Percentiles rank a stretch among this genome's conserved stretches.
These are phyloP conservation scores for Notodromas monacha DNA, from an alignment of 2,888 invertebrate species.

Conservation along the genomic window DNA sequence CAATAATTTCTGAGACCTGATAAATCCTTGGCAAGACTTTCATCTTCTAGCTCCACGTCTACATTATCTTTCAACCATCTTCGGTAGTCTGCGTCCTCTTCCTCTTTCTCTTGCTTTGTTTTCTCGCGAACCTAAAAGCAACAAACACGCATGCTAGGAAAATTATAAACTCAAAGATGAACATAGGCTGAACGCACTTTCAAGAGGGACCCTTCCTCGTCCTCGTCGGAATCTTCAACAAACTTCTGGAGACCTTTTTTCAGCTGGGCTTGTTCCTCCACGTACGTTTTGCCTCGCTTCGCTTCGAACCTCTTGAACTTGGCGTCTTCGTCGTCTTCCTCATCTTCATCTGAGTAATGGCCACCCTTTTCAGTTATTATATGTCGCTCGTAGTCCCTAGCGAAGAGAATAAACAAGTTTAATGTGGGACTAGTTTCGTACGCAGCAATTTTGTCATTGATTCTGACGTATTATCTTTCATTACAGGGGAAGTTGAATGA, in stretches of 20 bases:
- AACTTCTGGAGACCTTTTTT: conserved; percentile 27
- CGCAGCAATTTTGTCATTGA: too few relatives aligned
- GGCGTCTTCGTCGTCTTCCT: too few relatives aligned
- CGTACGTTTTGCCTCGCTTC: conserved; percentile 21
- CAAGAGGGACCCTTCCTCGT: conserved; percentile 19
- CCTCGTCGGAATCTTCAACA: conserved; percentile 18
- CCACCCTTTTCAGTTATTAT: conserved; percentile 34
- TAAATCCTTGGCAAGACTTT: conserved; percentile 12
- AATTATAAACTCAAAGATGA: too few relatives aligned
- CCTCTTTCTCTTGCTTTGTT: conserved; percentile 18
- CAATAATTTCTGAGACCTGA: not conserved
- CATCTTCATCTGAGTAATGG: conserved; percentile 19
- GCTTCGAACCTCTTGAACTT: conserved; percentile 11
- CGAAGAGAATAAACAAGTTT: too few relatives aligned
- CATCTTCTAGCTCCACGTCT: conserved; percentile 24
- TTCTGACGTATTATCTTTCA: too few relatives aligned
- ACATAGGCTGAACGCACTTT: too few relatives aligned
- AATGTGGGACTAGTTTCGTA: too few relatives aligned
- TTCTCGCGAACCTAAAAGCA: too few relatives aligned
- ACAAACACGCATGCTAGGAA: too few relatives aligned
- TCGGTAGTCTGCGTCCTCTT: conserved; percentile 41
- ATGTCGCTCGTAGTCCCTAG: conserved; percentile 46
- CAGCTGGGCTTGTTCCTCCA: conserved; percentile 29
- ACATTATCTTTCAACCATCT: conserved; percentile 32
- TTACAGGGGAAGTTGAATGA: too few relatives aligned